phyloP scores from a whole-genome alignment of 1,140 invertebrate species.

The Neodiprion virginianus region DNA sequence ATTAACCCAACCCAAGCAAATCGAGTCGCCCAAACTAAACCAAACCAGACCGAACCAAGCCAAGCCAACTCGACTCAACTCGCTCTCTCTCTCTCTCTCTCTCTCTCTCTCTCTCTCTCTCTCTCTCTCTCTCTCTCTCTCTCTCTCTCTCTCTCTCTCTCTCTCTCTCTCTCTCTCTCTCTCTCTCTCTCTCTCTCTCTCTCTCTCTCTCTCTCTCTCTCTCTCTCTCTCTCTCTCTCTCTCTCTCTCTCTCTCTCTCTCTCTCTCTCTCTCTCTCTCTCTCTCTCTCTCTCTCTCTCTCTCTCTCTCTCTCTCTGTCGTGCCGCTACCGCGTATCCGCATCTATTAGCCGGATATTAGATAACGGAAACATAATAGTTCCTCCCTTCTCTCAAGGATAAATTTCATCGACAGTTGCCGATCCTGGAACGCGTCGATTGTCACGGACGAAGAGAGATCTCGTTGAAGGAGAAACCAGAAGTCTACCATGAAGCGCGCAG shows the following conservation, averaged over 20 bases:
- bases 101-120: not conserved
- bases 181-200: not conserved
- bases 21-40: not conserved
- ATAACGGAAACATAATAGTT: not conserved
- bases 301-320: not conserved
- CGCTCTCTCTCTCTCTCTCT: not conserved
- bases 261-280: conserved; percentile 20
- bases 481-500: no score
- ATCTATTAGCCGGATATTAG: not conserved
- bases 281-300: conserved; percentile 5
- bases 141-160: not conserved
- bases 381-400: no score
- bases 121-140: not conserved
- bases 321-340: not conserved
- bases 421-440: no score
- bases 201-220: conserved; percentile 1
- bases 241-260: conserved; percentile 7
- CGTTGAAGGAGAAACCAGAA: no score
- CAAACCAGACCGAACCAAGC: not conserved
- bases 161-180: not conserved
- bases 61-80: not conserved
- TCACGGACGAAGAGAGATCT: no score
- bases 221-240: conserved; percentile 7
- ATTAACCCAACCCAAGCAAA: conserved; percentile 32
- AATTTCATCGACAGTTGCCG: no score